Conservation (phyloP, 2,888 invertebrate genomes). For the Noctua pronuba region DNA sequence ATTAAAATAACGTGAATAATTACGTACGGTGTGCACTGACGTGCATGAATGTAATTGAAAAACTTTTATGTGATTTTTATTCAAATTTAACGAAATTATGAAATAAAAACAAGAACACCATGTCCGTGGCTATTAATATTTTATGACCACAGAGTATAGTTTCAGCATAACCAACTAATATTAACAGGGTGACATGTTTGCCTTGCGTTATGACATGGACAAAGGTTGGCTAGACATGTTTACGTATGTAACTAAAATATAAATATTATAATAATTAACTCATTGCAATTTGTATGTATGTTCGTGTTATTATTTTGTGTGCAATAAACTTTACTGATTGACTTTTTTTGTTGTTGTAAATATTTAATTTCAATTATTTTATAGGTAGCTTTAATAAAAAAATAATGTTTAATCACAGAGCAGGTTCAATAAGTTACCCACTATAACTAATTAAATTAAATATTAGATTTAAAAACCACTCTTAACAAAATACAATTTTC, state of each 20-base stretch:
- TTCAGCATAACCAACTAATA: constrained; percentile 75
- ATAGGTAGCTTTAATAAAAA: no score
- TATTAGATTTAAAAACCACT: background rate
- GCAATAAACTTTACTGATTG: no score
- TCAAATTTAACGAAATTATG: constrained; percentile 70
- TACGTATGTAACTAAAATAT: background rate
- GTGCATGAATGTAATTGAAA: constrained; percentile 69
- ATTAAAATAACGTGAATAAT: constrained; percentile 37
- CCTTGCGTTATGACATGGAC: constrained; percentile 45
- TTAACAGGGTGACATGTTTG: constrained; percentile 59
- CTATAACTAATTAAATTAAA: background rate
- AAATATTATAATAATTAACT: background rate
- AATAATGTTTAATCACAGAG: background rate
- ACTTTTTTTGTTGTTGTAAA: no score
- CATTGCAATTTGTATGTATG: no score
- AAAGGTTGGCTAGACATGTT: background rate
- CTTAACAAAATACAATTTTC: background rate
- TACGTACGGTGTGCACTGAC: constrained; percentile 49
- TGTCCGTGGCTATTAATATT: constrained; percentile 75
- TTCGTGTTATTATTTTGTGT: no score
- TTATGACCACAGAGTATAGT: constrained; percentile 71
- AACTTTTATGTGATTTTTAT: constrained; percentile 68
- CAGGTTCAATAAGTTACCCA: background rate
- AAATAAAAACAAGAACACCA: constrained; percentile 71
- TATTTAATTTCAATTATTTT: no score